Conservation (phyloP, 2,113 vertebrate genomes). For the Lepisosteus oculatus region DNA sequence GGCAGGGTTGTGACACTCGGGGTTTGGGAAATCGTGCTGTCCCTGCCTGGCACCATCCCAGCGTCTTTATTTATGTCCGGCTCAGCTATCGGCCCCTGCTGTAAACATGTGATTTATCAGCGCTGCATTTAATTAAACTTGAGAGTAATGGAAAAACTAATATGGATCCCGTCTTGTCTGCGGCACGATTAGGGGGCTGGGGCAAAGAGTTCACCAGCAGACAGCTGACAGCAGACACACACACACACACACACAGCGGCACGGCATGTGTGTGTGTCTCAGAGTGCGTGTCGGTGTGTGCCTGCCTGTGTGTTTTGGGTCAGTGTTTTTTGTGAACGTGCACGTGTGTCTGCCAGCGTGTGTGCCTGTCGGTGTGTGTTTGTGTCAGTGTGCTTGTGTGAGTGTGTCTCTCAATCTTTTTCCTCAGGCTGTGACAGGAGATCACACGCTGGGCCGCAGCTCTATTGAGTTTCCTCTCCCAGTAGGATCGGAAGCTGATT, state of each 20-base stretch:
- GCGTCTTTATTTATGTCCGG: slow-evolving; percentile 39
- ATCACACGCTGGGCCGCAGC: too few species aligned
- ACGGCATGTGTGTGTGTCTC: slow-evolving; percentile 7
- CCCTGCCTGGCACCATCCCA: slow-evolving; percentile 29
- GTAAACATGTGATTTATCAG: slow-evolving; percentile 56
- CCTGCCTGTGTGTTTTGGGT: slow-evolving; percentile 21
- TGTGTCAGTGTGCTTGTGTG: too few species aligned
- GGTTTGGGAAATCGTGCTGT: too few species aligned
- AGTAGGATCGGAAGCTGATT: too few species aligned
- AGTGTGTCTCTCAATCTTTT: too few species aligned
- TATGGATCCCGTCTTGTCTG: slow-evolving; percentile 41
- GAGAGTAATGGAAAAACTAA: slow-evolving; percentile 49
- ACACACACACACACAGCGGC: not conserved
- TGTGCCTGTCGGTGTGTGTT: too few species aligned
- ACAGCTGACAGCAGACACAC: slow-evolving; percentile 10
- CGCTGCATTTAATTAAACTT: slow-evolving; percentile 60
- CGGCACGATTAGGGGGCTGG: slow-evolving; percentile 29
- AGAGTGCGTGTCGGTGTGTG: slow-evolving; percentile 10
- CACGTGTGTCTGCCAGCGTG: too few species aligned
- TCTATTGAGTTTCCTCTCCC: too few species aligned
- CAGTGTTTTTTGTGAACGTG: too few species aligned
- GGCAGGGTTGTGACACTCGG: too few species aligned
- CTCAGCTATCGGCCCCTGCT: slow-evolving; percentile 44
- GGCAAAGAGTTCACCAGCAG: slow-evolving; percentile 6
- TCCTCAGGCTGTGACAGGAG: too few species aligned